These are phyloP conservation scores for Siniperca knerii DNA, from an alignment of 2,113 vertebrate genomes.

Conservation along the genomic window DNA sequence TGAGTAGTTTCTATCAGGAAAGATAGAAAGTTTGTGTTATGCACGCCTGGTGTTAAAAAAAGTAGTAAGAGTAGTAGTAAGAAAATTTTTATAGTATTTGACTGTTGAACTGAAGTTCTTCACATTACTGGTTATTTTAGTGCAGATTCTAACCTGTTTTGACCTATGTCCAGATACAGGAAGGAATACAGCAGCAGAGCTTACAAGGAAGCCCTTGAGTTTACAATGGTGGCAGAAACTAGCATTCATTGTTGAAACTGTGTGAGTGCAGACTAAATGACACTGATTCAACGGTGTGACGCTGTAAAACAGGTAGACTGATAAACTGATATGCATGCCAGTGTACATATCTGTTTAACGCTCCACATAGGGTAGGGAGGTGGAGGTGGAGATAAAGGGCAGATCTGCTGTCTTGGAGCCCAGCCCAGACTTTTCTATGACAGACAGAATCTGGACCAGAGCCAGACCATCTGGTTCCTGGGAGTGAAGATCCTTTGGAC, in stretches of 20 bases:
- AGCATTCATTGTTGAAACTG: background rate
- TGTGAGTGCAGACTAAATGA: background rate
- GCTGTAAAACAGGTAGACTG: background rate
- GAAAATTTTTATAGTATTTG: background rate
- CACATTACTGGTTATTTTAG: background rate
- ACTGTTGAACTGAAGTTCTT: background rate
- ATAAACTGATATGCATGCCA: background rate
- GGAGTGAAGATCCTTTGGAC: background rate
- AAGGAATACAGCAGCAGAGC: background rate
- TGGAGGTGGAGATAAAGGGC: constrained; percentile 29
- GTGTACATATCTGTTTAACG: background rate
- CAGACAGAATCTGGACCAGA: constrained; percentile 42
- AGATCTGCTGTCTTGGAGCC: constrained; percentile 59
- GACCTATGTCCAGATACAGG: background rate
- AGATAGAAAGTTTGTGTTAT: constrained; percentile 28
- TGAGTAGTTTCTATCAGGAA: constrained; percentile 42
- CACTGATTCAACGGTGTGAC: background rate
- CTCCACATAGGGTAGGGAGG: background rate
- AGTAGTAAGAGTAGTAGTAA: background rate
- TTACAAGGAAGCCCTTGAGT: background rate
- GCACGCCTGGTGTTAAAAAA: background rate
- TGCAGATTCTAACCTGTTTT: background rate
- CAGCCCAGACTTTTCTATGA: constrained; percentile 34
- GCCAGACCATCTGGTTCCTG: constrained; percentile 48
- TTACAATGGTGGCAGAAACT: background rate